Evolutionary conservation across 1,140 invertebrate genomes (phyloP).

Genomic region (Pachyrhynchus sulphureomaculatus): DNA sequence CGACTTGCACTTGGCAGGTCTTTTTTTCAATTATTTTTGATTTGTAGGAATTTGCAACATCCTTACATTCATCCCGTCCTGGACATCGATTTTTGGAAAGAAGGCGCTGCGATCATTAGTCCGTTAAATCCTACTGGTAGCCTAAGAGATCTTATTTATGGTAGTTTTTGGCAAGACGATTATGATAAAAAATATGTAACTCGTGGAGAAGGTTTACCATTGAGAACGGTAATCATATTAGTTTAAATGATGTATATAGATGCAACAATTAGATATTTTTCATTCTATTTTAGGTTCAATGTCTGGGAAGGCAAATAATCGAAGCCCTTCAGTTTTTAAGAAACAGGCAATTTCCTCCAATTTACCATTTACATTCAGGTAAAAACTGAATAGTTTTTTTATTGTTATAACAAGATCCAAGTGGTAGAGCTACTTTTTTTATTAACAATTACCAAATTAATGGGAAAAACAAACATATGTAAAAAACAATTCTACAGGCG

Average conservation of each 20-base stretch:
- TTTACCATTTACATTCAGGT: constrained; percentile 83
- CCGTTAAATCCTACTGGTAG: constrained; percentile 82
- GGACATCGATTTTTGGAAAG: constrained; percentile 69
- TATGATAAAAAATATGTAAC: constrained; percentile 40
- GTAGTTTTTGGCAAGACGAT: constrained; percentile 43
- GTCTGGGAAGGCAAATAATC: constrained; percentile 83
- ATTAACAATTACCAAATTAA: no score
- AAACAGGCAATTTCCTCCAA: constrained; percentile 83
- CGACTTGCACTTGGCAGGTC: no score
- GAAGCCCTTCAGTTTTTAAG: constrained; percentile 85
- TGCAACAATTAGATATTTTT: no score
- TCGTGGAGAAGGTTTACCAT: constrained; percentile 42
- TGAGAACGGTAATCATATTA: constrained; percentile 40
- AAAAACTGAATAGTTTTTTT: neutral
- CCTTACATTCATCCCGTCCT: constrained; percentile 89
- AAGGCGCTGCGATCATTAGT: constrained; percentile 70
- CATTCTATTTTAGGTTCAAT: constrained; percentile 72
- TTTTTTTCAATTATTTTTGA: no score
- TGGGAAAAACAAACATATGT: no score
- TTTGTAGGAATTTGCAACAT: constrained; percentile 75
- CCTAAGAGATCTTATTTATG: constrained; percentile 84
- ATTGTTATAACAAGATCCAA: neutral
- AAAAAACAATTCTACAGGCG: no score
- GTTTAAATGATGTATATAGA: no score
- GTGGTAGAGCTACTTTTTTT: neutral